Evolutionary conservation across 2,113 vertebrate species (phyloP).

Genomic region (Strix uralensis): DNA sequence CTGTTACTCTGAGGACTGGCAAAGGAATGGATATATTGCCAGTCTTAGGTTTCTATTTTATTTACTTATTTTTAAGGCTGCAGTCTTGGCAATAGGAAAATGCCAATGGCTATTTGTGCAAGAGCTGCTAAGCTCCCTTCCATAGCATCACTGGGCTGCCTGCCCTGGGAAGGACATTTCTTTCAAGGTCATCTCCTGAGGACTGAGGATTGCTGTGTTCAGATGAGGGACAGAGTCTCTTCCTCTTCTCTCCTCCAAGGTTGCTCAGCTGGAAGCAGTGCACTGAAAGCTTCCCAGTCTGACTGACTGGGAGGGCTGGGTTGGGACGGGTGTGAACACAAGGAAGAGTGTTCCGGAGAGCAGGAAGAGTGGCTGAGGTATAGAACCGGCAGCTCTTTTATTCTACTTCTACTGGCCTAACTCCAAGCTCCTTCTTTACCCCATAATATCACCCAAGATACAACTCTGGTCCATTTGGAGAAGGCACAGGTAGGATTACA

Average conservation of each 20-base stretch:
- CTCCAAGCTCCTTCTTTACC: not conserved
- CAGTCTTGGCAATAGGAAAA: not conserved
- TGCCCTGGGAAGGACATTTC: not conserved
- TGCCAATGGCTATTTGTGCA: not conserved
- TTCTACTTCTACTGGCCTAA: not conserved
- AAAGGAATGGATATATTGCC: not conserved
- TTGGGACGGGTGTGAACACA: not conserved
- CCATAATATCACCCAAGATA: not conserved
- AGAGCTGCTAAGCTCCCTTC: not conserved
- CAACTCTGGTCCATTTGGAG: not conserved
- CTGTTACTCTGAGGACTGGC: not conserved
- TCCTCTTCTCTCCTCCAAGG: not conserved
- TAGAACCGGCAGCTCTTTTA: not conserved
- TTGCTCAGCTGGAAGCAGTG: not conserved
- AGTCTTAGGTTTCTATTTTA: not conserved
- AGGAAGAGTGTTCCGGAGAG: not conserved
- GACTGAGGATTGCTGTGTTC: not conserved
- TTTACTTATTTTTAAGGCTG: not conserved
- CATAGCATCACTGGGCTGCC: not conserved
- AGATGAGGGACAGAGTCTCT: not conserved
- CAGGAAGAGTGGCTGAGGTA: not conserved
- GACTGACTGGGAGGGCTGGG: not conserved
- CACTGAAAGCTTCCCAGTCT: not conserved
- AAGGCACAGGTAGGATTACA: not conserved
- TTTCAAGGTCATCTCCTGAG: not conserved